A percentile compares a stretch with the other conserved stretches of the same genome.
Evolutionary conservation across 2,797 vertebrate genomes (phyloP).

Genomic region (Spondyliosoma cantharus): DNA sequence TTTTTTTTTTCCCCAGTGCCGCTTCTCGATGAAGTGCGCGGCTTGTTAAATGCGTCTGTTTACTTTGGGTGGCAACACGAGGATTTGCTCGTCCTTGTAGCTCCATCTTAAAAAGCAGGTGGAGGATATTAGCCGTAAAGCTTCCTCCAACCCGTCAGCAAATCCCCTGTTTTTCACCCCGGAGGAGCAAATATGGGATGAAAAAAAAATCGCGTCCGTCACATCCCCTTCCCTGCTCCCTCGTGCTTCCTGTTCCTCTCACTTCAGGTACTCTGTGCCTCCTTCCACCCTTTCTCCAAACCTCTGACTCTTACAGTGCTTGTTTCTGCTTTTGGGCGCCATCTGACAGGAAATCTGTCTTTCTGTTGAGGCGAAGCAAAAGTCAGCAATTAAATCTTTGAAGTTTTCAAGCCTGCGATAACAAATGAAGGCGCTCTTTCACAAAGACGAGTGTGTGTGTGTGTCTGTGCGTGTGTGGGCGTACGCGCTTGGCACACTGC

Average conservation of each 20-base stretch:
- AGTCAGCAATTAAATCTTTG: slow-evolving; percentile 38
- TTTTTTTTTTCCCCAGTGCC: too few species aligned
- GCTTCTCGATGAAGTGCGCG: neutral
- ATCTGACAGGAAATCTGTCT: slow-evolving; percentile 47
- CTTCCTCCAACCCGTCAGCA: slow-evolving; percentile 35
- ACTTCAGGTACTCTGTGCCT: slow-evolving; percentile 1
- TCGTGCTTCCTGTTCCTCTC: slow-evolving; percentile 10
- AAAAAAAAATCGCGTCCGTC: slow-evolving; percentile 32
- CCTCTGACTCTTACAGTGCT: slow-evolving; percentile 10
- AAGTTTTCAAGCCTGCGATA: slow-evolving; percentile 44
- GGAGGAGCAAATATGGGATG: slow-evolving; percentile 44
- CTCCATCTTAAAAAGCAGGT: slow-evolving; percentile 42
- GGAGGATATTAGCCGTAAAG: slow-evolving; percentile 40
- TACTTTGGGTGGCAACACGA: slow-evolving; percentile 20
- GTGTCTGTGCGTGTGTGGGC: slow-evolving; percentile 38
- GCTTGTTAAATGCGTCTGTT: slow-evolving; percentile 3
- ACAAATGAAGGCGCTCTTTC: slow-evolving; percentile 5
- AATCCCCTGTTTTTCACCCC: slow-evolving; percentile 42
- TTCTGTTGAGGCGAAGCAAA: slow-evolving; percentile 31
- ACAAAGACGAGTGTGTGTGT: slow-evolving; percentile 16
- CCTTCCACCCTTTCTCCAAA: slow-evolving; percentile 1
- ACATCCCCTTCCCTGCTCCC: too few species aligned
- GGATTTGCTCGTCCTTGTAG: slow-evolving; percentile 42
- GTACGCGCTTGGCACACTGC: slow-evolving; percentile 29
- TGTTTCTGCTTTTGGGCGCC: slow-evolving; percentile 1